Base-by-base conservation (phyloP, 2,888 invertebrate species). In the Polymixis flavicincta region DNA sequence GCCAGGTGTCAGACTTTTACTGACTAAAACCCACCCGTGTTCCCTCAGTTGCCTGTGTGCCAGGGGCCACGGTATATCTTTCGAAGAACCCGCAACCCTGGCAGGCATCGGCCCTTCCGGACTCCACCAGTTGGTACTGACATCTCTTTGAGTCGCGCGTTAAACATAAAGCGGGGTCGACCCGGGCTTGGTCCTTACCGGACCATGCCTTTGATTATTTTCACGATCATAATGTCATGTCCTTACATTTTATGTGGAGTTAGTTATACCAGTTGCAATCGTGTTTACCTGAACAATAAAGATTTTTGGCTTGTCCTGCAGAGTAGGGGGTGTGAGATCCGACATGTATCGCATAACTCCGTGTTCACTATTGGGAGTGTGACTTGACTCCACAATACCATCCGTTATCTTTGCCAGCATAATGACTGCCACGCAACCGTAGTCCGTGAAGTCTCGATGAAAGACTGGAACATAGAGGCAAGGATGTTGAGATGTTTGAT, bases 381-480 rank as follows among this genome's bases (percentile, higher is more conserved):
- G 81, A 32, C 65, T 57, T 0, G 86, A 77, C 63, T 80, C 81
- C 37, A 85, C 77, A 4, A 66, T 8, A 1, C 84, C 86, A 25
- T 59, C 52, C 19, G 25, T 75, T 0, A 71, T 75, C 57, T 70
- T 73, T 1, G 81, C 70, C 13, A 86, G 48, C 72, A 87, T 75
- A 60, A 87, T 84, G 6, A 86, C 64, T n/a, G 70, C 86, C 25
- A 82, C 82, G 50, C 80, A 78, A 9, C 86, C 86, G 25, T 87
- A 87, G 11, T 78, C 77, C 11, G 85, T 75, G 57, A 86, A 86
- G 65, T 86, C 84, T 13, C 67, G 67, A 22, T 83, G 74, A 37
- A 83, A 83, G 61, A 83, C 83, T 83, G 64, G 6, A 64, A 63
- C 50, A 50, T 48, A 11, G n/a, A 52, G 3, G 22, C 2, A 25